Percentiles rank a stretch among this genome's conserved stretches.
These are phyloP conservation scores for Parelbella ahira DNA, from an alignment of 2,888 invertebrate genomes.

Conservation along the genomic window DNA sequence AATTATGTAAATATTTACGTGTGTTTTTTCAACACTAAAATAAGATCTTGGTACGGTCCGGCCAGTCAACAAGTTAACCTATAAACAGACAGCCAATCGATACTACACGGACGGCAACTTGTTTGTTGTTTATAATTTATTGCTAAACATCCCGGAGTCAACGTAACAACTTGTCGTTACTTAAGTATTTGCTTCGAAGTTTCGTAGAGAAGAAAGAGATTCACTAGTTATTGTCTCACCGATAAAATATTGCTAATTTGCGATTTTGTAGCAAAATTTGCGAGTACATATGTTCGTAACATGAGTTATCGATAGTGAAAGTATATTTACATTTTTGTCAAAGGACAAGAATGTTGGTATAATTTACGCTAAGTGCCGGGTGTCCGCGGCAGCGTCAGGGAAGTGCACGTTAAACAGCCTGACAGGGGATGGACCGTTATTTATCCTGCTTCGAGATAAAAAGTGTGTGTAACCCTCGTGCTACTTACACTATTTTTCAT, in stretches of 20 bases:
- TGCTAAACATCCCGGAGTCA: slow-evolving; percentile 34
- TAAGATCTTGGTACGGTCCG: not conserved
- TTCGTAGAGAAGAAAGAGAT: slow-evolving; percentile 10
- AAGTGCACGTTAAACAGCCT: slow-evolving; percentile 13
- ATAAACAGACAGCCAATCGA: slow-evolving; percentile 12
- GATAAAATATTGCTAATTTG: slow-evolving; percentile 2
- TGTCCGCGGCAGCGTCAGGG: slow-evolving; percentile 8
- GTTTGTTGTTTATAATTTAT: slow-evolving; percentile 63
- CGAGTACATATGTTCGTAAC: no score
- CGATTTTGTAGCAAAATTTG: not conserved
- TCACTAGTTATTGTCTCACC: slow-evolving; percentile 6
- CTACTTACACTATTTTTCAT: no score
- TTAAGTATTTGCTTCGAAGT: slow-evolving; percentile 8
- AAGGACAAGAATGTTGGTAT: not conserved
- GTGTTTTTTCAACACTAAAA: not conserved
- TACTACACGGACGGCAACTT: slow-evolving; percentile 35
- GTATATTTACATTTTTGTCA: slow-evolving; percentile 1
- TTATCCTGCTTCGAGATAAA: slow-evolving; percentile 10
- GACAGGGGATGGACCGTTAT: slow-evolving; percentile 14
- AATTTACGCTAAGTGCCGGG: slow-evolving; percentile 13
- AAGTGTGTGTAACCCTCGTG: no score
- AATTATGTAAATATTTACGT: no score
- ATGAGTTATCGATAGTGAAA: not conserved
- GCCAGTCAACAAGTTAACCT: slow-evolving; percentile 6
- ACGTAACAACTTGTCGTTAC: slow-evolving; percentile 17